Conservation (phyloP, 2,113 vertebrate species). For the Hippocampus guttulatus region DNA sequence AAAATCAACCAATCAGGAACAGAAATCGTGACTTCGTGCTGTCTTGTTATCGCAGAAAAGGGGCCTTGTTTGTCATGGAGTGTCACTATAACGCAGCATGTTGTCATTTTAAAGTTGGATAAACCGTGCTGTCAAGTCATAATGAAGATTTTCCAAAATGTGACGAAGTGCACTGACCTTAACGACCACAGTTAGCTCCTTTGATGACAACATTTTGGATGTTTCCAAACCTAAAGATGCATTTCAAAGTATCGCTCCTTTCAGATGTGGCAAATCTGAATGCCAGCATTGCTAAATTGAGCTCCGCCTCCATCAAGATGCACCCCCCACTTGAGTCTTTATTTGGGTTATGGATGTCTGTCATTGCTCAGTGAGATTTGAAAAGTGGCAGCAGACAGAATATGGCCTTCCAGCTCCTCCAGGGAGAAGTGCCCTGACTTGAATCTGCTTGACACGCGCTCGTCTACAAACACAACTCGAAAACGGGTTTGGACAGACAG, state of each 20-base stretch:
- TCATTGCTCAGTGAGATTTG: slow-evolving; percentile 39
- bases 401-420: slow-evolving; percentile 51
- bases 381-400: slow-evolving; percentile 42
- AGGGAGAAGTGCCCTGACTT: slow-evolving; percentile 49
- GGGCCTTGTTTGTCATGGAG: too few relatives aligned
- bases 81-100: too few relatives aligned
- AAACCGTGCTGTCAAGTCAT: too few relatives aligned
- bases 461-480: slow-evolving; percentile 40
- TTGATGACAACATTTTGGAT: slow-evolving; percentile 2
- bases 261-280: slow-evolving; percentile 17
- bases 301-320: slow-evolving; percentile 21
- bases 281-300: slow-evolving; percentile 20
- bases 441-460: slow-evolving; percentile 55
- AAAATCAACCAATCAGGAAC: too few relatives aligned
- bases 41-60: too few relatives aligned
- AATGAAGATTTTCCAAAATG: too few relatives aligned
- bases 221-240: slow-evolving; percentile 8
- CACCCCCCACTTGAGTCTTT: slow-evolving; percentile 15
- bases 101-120: too few relatives aligned
- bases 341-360: slow-evolving; percentile 35
- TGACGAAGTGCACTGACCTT: slow-evolving; percentile 4
- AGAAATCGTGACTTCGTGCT: too few relatives aligned
- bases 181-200: slow-evolving; percentile 1
- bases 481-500: slow-evolving; percentile 1
- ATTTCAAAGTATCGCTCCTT: slow-evolving; percentile 11